Base-by-base conservation (phyloP, 2,888 invertebrate genomes). In the Stenolophus ochropezus region DNA sequence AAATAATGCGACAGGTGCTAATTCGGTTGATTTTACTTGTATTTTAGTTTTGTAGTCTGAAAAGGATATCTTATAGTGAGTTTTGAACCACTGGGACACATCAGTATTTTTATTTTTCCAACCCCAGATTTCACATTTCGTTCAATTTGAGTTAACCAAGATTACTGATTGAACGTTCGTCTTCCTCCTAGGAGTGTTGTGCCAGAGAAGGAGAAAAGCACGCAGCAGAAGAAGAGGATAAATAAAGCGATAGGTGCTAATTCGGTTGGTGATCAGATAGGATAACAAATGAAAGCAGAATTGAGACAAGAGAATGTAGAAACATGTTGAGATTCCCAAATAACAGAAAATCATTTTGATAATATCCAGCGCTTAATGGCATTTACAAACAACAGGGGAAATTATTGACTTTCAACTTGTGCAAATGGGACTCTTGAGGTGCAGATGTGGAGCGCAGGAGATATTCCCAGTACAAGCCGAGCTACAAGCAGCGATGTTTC, bases 401-500 rank as follows among this genome's bases (percentile, higher is more conserved):
- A 73, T 69, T 73, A 73, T 73, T 73, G 73, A 73, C 73, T 73
- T 73, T 73, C 47, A 73, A 49, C 49, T 47, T 73, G 73, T 73
- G 73, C 49, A 73, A 73, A 73, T 73, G 73, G 73, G 73, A 47
- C 73, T 49, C 73, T 47, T 20, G 73, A 49, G 73, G 49, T 49
- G 65, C 49, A 23, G 73, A 49, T 73, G 47, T 49, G 20, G 73
- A 49, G n/a, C 5, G 14, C 1, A 16, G 21, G 47, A 73, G 73
- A 49, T 69, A 33, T 33, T 69, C 65, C 27, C 65, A 18, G 18
- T 33, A 69, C 65, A 69, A 69, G 65, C 33, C 11, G 11, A 42
- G 33, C 33, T 42, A 42, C 33, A 42, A 42, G 33, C 33, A 42
- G 27, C 65, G 14, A 65, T 33, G 65, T 65, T 65, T 65, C 27